A percentile compares a stretch with the other conserved stretches of the same genome.
Evolutionary conservation across 2,113 vertebrate genomes (phyloP).

Genomic region (Ceyx cyanopectus): DNA sequence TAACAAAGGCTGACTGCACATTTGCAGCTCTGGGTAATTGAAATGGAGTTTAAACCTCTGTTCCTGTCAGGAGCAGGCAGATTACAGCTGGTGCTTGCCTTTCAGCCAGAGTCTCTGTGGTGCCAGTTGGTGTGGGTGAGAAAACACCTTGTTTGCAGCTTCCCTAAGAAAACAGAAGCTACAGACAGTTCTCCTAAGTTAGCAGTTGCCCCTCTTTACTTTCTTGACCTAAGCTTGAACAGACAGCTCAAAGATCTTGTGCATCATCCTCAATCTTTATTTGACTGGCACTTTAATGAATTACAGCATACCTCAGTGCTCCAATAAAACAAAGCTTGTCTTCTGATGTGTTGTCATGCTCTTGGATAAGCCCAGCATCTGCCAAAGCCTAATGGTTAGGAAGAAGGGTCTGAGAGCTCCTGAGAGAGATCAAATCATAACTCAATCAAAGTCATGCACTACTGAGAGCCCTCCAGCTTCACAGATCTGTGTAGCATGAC

Average conservation of each 20-base stretch:
- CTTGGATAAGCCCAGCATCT: background rate
- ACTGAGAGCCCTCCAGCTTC: background rate
- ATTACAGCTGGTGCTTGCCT: background rate
- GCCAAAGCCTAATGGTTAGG: background rate
- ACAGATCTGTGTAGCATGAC: background rate
- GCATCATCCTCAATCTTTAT: background rate
- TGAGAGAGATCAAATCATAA: background rate
- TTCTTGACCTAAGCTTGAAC: background rate
- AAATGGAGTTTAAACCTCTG: background rate
- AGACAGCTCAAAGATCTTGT: background rate
- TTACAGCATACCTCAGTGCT: background rate
- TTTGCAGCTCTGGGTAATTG: background rate
- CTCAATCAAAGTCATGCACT: background rate
- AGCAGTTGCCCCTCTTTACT: background rate
- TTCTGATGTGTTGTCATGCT: background rate
- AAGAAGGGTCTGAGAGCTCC: constrained; percentile 1
- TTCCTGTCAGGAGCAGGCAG: background rate
- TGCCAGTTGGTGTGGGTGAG: constrained; percentile 4
- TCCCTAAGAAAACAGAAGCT: background rate
- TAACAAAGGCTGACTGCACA: background rate
- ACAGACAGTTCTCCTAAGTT: background rate
- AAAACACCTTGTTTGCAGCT: constrained; percentile 14
- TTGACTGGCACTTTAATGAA: constrained; percentile 1
- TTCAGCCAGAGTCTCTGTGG: background rate
- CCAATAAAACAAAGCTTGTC: background rate